These are phyloP conservation scores for Erpornis zantholeuca DNA, from an alignment of 2,113 vertebrate species.

Conservation along the genomic window DNA sequence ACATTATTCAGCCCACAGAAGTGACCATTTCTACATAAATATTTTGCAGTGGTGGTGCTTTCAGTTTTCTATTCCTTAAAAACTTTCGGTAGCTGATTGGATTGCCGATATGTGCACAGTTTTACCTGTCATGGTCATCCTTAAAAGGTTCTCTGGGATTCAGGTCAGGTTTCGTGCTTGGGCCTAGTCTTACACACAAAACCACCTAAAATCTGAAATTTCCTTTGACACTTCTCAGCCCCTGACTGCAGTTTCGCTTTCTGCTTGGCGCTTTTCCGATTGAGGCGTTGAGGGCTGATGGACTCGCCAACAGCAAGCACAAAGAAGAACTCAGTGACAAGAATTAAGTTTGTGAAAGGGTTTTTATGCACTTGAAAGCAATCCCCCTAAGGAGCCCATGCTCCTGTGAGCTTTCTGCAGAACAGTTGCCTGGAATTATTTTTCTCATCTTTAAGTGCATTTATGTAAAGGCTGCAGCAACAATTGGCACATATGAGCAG, in stretches of 20 bases:
- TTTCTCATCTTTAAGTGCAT: conserved; percentile 20
- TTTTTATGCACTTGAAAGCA: background rate
- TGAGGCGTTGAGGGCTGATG: background rate
- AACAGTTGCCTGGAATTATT: conserved; percentile 22
- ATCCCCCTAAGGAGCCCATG: background rate
- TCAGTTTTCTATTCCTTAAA: background rate
- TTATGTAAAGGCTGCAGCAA: conserved; percentile 10
- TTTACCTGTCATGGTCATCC: too few relatives aligned
- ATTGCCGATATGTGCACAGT: background rate
- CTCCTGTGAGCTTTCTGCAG: background rate
- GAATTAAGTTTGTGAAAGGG: background rate
- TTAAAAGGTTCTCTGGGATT: background rate
- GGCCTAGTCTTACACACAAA: background rate
- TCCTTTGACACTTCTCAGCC: background rate
- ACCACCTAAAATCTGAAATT: background rate
- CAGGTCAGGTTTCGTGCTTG: background rate
- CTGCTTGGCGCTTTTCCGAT: background rate
- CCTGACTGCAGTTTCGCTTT: background rate
- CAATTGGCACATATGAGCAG: conserved; percentile 63
- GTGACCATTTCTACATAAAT: background rate
- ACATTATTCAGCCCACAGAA: background rate
- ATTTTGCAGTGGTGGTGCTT: background rate
- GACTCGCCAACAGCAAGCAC: background rate
- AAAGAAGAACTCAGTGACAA: background rate
- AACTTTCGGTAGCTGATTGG: background rate